Base-by-base conservation (phyloP, 2,888 invertebrate species). In the Agrochola circellaris region DNA sequence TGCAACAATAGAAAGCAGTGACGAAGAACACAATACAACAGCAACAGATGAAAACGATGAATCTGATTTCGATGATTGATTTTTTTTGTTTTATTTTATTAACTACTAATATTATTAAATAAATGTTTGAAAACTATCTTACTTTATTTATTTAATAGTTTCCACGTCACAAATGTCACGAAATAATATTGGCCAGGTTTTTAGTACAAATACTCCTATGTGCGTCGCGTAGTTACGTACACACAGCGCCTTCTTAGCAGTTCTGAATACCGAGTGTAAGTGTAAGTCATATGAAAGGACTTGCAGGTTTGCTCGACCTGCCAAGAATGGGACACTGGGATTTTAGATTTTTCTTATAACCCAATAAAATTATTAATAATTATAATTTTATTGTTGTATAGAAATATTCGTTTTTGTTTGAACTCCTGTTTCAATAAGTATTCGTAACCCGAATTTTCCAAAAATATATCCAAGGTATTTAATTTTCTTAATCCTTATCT, bases 251-350 rank as follows among this genome's bases (percentile, higher is more conserved):
- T 92, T 90, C 91, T 91, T 67, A 79, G 82, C 76, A 79, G 68
- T 92, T 92, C 90, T 93, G 93, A 89, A 88, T 82, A 89, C 92
- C 89, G 89, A 88, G 93, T 93, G 79, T 75, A 88, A 86, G 91
- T 92, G 91, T 92, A 92, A 92, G 92, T 91, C 90, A 89, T 89
- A 90, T 89, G 92, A 92, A 92, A 92, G 91, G 92, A 92, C 85
- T 88, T 87, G 87, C 89, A 88, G 87, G 89, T 88, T 87, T 83
- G 77, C 65, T 81, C 73, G 67, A 87, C 82, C 82, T 83, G 82
- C 67, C 72, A 70, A 69, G 74, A 79, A 77, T 85, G 82, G 88
- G 79, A 80, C 70, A 82, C 85, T 85, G 87, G 88, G 79, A 87
- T 81, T 82, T 81, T 76, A 87, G 79, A 87, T 81, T 82, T 81